Base-by-base conservation (phyloP, 2,797 vertebrate species). In the Hirundo rustica region DNA sequence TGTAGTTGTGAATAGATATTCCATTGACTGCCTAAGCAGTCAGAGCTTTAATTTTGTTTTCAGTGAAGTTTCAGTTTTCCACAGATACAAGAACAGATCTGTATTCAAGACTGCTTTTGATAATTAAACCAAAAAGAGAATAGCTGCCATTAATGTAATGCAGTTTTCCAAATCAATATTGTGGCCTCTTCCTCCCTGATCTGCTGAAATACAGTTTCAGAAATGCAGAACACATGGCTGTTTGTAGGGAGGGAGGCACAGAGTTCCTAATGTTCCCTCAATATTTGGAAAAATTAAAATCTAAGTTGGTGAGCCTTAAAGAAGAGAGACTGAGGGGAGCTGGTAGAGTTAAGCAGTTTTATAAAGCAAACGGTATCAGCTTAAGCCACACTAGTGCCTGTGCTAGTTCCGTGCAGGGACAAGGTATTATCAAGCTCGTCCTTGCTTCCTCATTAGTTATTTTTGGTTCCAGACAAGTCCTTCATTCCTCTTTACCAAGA, bases 131-230 rank as follows among this genome's bases (percentile, higher is more conserved):
- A 50, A 87, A 85, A 93, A 77, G 54, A 95, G 61, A 87, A 40
- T 74, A 93, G 50, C 65, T 90, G 84, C 70, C 81, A 89, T 90
- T 87, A 92, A 87, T 87, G 78, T 94, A 96, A 96, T 87, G 85
- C 79, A 88, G 88, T 96, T 93, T 96, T 88, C 92, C 74, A 88
- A 85, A 94, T 96, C 94, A 95, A 86, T 96, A 91, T 58, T 44
- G 76, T 62, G 90, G 54, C 85, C 81, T 96, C 84, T 90, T 96
- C 88, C 70, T 87, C 87, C 61, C 85, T 64, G 60, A 76, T 76
- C 74, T 47, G 60, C 71, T 91, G 91, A 95, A 93, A 94, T 54
- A 91, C 16, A 34, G 81, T 93, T 95, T 96, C 91, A 96, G 85
- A 86, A 80, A 66, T 2, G 2, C 85, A 88, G 87, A 86, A 48